Evolutionary conservation across 2,113 vertebrate species (phyloP), one percentile per base, ranked within the genome.

Genomic region (Pedetes capensis): DNA sequence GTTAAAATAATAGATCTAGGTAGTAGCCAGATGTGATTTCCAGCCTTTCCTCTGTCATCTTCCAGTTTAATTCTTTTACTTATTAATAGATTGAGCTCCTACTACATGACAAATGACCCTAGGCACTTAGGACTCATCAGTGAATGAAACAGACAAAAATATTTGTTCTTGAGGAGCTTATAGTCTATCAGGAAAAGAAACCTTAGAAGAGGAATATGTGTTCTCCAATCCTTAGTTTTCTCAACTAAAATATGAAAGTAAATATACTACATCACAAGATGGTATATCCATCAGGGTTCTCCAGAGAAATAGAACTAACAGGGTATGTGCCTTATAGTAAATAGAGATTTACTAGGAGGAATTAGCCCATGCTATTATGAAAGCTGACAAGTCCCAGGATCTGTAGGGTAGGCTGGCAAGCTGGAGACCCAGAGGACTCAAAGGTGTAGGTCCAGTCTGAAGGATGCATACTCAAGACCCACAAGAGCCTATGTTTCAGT

Each of bases 91-190:
- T 51, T 59, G 22, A 85, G 14, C 44, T 71, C 44, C 55, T 64
- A 78, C 16, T 42, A n/a, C 37, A 11, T 89, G 25, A 71, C 32
- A 85, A 5, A 51, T 25, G 44, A 25, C 14, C 6, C 3, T 83
- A 72, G 27, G 2, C 5, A 53, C 64, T 42, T 78, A 37, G 5
- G 23, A 44, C 2, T 47, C 16, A 75, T 69, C 23, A 80, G 49
- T 59, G 55, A 94, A 76, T 82, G n/a, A 93, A 92, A 95, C 7
- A n/a, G 14, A 53, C 10, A 63, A 51, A 89, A 76, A 51, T 57
- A 47, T 37, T 59, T 91, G 16, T 59, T 3, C 11, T 82, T 53
- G 4, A 94, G 37, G n/a, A 93, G 7, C 13, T 66, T 93, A 79
- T 22, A 59, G 14, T 34, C 12, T 83, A 91, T n/a, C 57, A 76